These are phyloP conservation scores for Cromileptes altivelis DNA, from an alignment of 2,113 vertebrate species.

Conservation along the genomic window DNA sequence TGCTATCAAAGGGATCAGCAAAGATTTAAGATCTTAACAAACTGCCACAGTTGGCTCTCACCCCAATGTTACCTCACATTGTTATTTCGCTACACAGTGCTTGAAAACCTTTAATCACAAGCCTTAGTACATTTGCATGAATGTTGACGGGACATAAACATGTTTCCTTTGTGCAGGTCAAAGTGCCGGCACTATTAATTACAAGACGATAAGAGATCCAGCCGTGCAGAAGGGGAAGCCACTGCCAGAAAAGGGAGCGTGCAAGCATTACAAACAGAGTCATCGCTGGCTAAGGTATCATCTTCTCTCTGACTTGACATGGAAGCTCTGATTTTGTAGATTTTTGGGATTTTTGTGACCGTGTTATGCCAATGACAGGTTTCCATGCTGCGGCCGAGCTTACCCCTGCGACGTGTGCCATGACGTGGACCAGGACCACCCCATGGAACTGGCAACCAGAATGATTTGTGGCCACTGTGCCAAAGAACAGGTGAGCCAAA, in stretches of 20 bases:
- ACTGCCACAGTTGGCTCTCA: conserved; percentile 9
- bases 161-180: conserved; percentile 60
- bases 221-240: conserved; percentile 87
- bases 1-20: conserved; percentile 21
- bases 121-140: neutral
- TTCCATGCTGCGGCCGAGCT: conserved; percentile 87
- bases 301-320: too few relatives aligned
- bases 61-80: conserved; percentile 5
- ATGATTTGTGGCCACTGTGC: conserved; percentile 89
- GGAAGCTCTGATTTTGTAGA: neutral
- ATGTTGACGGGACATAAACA: neutral
- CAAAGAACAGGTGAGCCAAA: conserved; percentile 85
- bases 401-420: conserved; percentile 88
- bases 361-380: conserved; percentile 70
- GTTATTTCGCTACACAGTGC: neutral
- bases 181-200: conserved; percentile 33
- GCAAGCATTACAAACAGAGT: conserved; percentile 88
- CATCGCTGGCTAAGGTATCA: conserved; percentile 87
- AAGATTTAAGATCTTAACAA: conserved; percentile 5
- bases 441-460: conserved; percentile 86
- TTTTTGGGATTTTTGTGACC: neutral
- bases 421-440: conserved; percentile 86
- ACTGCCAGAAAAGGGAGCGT: conserved; percentile 85
- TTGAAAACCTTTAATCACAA: neutral
- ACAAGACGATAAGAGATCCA: conserved; percentile 78